Conservation (phyloP, 2,888 invertebrate species). For the Drosophila buzzatii region DNA sequence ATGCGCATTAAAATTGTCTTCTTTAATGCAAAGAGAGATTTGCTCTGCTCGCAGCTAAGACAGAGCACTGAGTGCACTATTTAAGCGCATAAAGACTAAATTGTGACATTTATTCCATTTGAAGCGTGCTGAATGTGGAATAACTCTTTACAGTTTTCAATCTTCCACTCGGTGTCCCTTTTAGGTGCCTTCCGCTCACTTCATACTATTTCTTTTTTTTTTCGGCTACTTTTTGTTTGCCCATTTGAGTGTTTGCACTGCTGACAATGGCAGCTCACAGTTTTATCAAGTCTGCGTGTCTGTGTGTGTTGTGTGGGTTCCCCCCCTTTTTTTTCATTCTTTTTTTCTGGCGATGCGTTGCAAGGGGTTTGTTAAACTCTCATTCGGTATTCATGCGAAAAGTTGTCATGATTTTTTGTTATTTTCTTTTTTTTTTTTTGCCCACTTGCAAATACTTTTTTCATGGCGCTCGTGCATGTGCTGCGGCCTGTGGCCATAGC, state of each 20-base stretch:
- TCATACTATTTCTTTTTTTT: not conserved
- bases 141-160: constrained; percentile 43
- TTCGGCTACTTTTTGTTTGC: constrained; percentile 55
- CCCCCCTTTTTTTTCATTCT: not conserved
- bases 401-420: constrained; percentile 52
- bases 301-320: constrained; percentile 3
- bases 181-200: not conserved
- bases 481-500: not conserved
- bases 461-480: constrained; percentile 48
- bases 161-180: constrained; percentile 15
- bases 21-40: not conserved
- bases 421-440: constrained; percentile 26
- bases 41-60: constrained; percentile 3
- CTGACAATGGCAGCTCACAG: constrained; percentile 55
- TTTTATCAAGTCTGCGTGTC: constrained; percentile 35
- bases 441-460: constrained; percentile 16
- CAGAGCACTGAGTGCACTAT: constrained; percentile 27
- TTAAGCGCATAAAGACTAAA: constrained; percentile 45
- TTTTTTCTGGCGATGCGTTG: constrained; percentile 27
- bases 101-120: constrained; percentile 53
- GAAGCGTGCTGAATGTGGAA: constrained; percentile 12
- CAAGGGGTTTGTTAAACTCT: constrained; percentile 49
- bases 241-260: constrained; percentile 59
- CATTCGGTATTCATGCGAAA: constrained; percentile 74
- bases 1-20: not conserved